phyloP scores from a whole-genome alignment of 2,113 vertebrate genomes.

The Phainopepla nitens region DNA sequence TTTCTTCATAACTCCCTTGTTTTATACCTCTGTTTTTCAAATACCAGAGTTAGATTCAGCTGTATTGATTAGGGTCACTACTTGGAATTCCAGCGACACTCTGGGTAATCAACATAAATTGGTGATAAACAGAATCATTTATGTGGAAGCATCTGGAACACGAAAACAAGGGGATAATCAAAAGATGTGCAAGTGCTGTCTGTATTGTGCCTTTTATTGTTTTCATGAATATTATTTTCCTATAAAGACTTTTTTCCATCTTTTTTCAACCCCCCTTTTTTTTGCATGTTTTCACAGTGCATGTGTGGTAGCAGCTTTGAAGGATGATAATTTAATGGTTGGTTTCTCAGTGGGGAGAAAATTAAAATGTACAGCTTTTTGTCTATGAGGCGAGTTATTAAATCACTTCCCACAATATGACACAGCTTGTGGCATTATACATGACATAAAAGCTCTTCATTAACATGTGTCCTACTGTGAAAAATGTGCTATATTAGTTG shows the following conservation, averaged over 20 bases:
- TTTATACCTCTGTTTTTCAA: background rate
- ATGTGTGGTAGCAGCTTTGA: conserved; percentile 10
- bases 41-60: background rate
- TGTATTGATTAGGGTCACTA: conserved; percentile 29
- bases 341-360: conserved; percentile 44
- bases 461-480: conserved; percentile 24
- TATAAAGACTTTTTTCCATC: background rate
- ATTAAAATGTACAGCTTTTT: conserved; percentile 60
- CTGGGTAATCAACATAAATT: conserved; percentile 28
- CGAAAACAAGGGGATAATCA: background rate
- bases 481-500: conserved; percentile 24
- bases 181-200: background rate
- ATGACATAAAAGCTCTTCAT: conserved; percentile 43
- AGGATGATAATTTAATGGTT: conserved; percentile 50
- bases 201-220: background rate
- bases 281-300: background rate
- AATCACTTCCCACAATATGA: conserved; percentile 27
- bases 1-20: background rate
- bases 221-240: background rate
- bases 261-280: background rate
- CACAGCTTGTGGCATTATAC: conserved; percentile 22
- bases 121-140: conserved; percentile 29
- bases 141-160: conserved; percentile 13
- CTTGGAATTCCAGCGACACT: background rate
- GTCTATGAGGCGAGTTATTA: conserved; percentile 16